phyloP scores from a whole-genome alignment of 2,888 invertebrate species.

The Ophraella communa region DNA sequence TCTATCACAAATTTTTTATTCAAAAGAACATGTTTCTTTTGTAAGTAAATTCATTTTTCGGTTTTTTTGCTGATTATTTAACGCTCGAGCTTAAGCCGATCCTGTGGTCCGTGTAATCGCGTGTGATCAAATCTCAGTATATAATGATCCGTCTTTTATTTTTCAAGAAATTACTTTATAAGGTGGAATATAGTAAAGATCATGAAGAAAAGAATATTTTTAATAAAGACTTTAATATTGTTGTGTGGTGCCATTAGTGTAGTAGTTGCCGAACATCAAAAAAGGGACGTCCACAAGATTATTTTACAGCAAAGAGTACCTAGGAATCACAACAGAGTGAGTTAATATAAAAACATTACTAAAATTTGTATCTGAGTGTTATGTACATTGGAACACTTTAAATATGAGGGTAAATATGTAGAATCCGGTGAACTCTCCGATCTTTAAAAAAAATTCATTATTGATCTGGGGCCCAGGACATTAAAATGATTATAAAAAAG shows the following conservation, averaged over 20 bases:
- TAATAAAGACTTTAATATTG: background rate
- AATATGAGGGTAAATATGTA: too few relatives aligned
- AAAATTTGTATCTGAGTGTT: background rate
- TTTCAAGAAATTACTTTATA: background rate
- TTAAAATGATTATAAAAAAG: too few relatives aligned
- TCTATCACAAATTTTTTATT: too few relatives aligned
- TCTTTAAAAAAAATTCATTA: too few relatives aligned
- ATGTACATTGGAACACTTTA: too few relatives aligned
- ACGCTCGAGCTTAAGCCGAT: background rate
- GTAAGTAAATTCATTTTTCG: background rate
- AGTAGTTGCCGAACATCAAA: constrained; percentile 7
- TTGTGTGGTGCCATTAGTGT: background rate
- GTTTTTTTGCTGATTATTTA: background rate
- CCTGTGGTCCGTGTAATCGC: background rate
- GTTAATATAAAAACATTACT: background rate
- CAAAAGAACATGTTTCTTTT: background rate
- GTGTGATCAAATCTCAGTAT: background rate
- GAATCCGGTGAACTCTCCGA: too few relatives aligned
- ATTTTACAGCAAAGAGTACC: constrained; percentile 12
- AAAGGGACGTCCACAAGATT: constrained; percentile 15
- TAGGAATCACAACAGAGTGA: constrained; percentile 9
- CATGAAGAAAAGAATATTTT: background rate
- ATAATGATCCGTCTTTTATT: background rate
- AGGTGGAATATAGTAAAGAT: background rate
- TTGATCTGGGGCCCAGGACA: too few relatives aligned